A percentile compares a stretch with the other conserved stretches of the same genome.
These are phyloP conservation scores for Coturnix japonica DNA, from an alignment of 2,113 vertebrate species.

Conservation along the genomic window DNA sequence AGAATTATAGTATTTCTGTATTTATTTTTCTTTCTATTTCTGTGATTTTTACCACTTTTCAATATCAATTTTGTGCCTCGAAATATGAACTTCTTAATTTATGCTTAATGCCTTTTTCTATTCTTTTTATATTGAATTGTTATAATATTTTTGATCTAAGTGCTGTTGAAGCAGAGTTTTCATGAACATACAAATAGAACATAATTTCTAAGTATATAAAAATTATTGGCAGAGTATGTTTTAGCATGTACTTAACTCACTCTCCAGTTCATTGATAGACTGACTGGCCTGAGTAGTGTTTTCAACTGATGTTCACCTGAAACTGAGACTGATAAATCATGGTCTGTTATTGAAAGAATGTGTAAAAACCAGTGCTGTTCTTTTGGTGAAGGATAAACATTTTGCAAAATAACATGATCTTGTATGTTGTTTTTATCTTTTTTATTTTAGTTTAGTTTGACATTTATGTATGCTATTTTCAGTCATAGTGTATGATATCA, in stretches of 20 bases:
- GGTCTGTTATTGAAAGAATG: not conserved
- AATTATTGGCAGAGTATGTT: not conserved
- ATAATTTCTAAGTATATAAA: not conserved
- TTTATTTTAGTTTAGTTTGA: not conserved
- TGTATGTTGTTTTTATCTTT: not conserved
- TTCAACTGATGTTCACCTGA: not conserved
- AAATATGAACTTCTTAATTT: not conserved
- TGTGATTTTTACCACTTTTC: not conserved
- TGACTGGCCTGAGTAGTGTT: not conserved
- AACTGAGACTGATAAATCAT: accelerated
- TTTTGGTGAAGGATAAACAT: not conserved
- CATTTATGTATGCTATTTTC: not conserved
- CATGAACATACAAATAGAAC: not conserved
- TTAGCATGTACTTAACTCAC: not conserved
- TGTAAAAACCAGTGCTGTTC: not conserved
- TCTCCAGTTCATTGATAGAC: not conserved
- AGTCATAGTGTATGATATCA: not conserved
- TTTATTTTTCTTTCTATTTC: not conserved
- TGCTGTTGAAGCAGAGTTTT: not conserved
- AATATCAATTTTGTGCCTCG: not conserved
- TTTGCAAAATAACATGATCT: not conserved
- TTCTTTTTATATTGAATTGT: not conserved
- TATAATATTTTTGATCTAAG: not conserved
- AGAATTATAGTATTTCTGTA: not conserved
- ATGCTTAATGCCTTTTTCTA: not conserved